phyloP scores from a whole-genome alignment of 2,888 invertebrate species.

The Drosophila kuntzei region DNA sequence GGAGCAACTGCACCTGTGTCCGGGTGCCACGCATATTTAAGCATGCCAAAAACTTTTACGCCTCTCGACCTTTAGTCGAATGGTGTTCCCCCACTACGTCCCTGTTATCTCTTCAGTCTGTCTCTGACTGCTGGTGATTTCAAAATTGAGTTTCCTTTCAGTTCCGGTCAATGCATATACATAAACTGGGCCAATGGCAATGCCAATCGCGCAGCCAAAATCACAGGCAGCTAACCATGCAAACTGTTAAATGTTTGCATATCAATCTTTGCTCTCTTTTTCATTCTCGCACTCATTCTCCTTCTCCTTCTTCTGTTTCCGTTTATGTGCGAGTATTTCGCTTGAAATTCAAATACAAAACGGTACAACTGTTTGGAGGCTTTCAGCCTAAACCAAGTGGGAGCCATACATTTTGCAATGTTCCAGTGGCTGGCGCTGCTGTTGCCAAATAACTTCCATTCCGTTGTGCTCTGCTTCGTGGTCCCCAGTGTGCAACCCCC shows the following conservation, averaged over 20 bases:
- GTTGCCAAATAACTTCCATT: slow-evolving; percentile 48
- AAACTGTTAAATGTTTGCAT: slow-evolving; percentile 75
- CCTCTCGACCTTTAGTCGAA: slow-evolving; percentile 39
- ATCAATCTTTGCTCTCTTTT: slow-evolving; percentile 66
- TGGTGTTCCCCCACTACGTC: not conserved
- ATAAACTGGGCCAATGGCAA: slow-evolving; percentile 49
- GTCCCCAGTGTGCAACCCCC: slow-evolving; percentile 30
- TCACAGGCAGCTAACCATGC: slow-evolving; percentile 65
- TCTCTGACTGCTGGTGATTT: slow-evolving; percentile 28
- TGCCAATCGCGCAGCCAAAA: slow-evolving; percentile 45
- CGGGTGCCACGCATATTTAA: slow-evolving; percentile 71
- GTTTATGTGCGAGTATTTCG: not conserved
- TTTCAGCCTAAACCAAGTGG: slow-evolving; percentile 65
- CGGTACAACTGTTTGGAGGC: slow-evolving; percentile 39
- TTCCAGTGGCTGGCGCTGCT: slow-evolving; percentile 36
- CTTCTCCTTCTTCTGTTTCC: not conserved
- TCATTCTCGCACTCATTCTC: not conserved
- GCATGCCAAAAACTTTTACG: slow-evolving; percentile 56
- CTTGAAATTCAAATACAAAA: slow-evolving; percentile 17
- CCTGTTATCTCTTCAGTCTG: not conserved
- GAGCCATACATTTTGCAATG: slow-evolving; percentile 73
- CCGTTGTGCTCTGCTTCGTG: slow-evolving; percentile 34
- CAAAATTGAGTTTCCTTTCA: slow-evolving; percentile 46
- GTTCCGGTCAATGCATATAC: slow-evolving; percentile 59
- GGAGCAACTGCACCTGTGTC: slow-evolving; percentile 65